A percentile compares a stretch with the other conserved stretches of the same genome.
Conservation (phyloP, 2,797 vertebrate species). For the Pseudomugil tenellus region DNA sequence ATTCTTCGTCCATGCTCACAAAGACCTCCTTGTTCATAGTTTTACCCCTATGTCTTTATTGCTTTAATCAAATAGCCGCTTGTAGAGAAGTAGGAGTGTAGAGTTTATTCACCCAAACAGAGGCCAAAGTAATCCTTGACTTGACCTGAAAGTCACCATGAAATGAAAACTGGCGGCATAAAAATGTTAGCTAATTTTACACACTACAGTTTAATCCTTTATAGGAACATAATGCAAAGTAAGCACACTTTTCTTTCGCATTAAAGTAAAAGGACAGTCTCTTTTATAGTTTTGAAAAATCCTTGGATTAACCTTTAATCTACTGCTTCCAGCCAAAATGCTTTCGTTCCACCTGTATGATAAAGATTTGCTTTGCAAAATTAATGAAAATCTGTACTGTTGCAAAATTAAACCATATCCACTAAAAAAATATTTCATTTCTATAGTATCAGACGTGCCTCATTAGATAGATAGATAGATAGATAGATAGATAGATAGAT, state of each 20-base stretch:
- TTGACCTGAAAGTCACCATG: conserved; percentile 62
- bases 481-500: no score
- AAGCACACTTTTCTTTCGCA: conserved; percentile 1
- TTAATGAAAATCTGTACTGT: not conserved
- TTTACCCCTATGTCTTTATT: conserved; percentile 24
- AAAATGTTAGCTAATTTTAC: conserved; percentile 35
- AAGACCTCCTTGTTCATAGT: conserved; percentile 8
- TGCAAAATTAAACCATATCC: no score
- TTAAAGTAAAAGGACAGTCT: not conserved
- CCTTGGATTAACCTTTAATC: conserved; percentile 9
- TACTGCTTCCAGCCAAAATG: conserved; percentile 1
- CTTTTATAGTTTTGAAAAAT: conserved; percentile 27
- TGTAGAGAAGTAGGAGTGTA: conserved; percentile 5
- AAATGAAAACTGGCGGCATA: conserved; percentile 54
- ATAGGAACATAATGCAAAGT: conserved; percentile 10
- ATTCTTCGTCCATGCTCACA: conserved; percentile 13
- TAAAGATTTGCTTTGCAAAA: not conserved
- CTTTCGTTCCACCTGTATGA: not conserved
- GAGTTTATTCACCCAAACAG: conserved; percentile 16
- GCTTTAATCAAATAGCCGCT: conserved; percentile 47
- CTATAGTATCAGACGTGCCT: not conserved
- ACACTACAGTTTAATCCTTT: conserved; percentile 11
- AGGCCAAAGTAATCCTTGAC: conserved; percentile 47
- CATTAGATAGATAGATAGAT: no score
- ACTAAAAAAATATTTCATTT: not conserved